These are phyloP conservation scores for Gasteruption jaculator DNA, from an alignment of 2,888 invertebrate genomes.

Conservation along the genomic window DNA sequence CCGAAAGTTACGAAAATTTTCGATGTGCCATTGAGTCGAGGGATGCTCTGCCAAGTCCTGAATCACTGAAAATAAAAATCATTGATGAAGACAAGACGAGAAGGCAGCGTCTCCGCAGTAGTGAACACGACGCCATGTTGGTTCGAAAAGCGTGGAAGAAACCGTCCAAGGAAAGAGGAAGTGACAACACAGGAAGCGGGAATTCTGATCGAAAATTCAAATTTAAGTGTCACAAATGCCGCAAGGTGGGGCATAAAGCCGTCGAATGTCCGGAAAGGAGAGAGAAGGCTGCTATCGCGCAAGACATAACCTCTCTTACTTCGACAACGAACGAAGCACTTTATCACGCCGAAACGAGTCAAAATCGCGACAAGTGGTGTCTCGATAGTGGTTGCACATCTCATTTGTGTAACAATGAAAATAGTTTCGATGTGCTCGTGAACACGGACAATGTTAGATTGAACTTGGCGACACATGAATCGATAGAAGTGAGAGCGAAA, in stretches of 20 bases:
- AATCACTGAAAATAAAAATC: constrained; percentile 18
- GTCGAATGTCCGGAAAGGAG: not conserved
- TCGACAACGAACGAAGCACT: not conserved
- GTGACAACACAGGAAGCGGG: not conserved
- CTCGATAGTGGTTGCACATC: too few relatives aligned
- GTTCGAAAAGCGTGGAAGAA: not conserved
- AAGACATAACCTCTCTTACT: not conserved
- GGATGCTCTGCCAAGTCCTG: constrained; percentile 14
- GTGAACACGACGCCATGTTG: not conserved
- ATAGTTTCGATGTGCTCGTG: not conserved
- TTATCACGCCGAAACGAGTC: not conserved
- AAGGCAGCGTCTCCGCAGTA: not conserved
- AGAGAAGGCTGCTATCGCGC: not conserved
- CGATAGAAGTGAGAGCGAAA: not conserved
- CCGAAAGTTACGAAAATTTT: constrained; percentile 17
- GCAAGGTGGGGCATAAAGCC: constrained; percentile 9
- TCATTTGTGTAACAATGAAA: not conserved
- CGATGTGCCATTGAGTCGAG: constrained; percentile 17
- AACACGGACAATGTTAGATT: not conserved
- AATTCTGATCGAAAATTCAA: not conserved
- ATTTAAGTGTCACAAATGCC: constrained; percentile 6
- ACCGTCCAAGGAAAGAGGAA: not conserved
- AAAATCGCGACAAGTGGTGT: not conserved
- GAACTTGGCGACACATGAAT: constrained; percentile 1
- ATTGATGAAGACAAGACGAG: constrained; percentile 9